Conservation (phyloP, 2,113 vertebrate species). For the Panurus biarmicus region DNA sequence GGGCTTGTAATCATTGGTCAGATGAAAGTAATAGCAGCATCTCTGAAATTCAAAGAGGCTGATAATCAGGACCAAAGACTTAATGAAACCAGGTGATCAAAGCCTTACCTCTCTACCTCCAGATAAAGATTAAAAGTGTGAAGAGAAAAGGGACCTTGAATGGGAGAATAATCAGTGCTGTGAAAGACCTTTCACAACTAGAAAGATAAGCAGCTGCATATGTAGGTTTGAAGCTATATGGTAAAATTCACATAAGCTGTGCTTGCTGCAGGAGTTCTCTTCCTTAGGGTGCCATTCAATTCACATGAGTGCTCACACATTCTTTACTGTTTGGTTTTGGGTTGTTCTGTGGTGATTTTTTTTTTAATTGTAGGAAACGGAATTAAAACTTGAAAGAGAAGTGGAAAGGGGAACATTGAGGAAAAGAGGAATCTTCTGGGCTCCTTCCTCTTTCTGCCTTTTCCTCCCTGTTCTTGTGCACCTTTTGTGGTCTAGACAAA, state of each 20-base stretch:
- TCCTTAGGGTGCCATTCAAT: background rate
- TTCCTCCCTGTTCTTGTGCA: background rate
- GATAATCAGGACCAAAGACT: background rate
- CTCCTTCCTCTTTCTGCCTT: background rate
- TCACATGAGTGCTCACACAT: background rate
- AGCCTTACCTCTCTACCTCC: background rate
- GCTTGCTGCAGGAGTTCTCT: background rate
- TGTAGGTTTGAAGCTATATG: background rate
- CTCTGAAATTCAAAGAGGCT: background rate
- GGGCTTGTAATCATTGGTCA: background rate
- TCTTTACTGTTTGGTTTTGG: background rate
- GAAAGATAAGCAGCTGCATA: background rate
- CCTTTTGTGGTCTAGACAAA: background rate
- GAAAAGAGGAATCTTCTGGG: background rate
- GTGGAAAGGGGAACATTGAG: background rate
- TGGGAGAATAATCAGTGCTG: background rate
- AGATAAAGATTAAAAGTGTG: background rate
- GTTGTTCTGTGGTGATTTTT: background rate
- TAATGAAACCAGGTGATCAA: background rate
- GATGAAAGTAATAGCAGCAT: background rate
- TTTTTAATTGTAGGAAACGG: background rate
- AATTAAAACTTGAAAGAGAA: background rate
- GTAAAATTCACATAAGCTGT: background rate
- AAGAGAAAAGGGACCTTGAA: background rate
- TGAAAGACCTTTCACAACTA: background rate